These are phyloP conservation scores for Hylaea fasciaria DNA, from an alignment of 2,888 invertebrate species.

Conservation along the genomic window DNA sequence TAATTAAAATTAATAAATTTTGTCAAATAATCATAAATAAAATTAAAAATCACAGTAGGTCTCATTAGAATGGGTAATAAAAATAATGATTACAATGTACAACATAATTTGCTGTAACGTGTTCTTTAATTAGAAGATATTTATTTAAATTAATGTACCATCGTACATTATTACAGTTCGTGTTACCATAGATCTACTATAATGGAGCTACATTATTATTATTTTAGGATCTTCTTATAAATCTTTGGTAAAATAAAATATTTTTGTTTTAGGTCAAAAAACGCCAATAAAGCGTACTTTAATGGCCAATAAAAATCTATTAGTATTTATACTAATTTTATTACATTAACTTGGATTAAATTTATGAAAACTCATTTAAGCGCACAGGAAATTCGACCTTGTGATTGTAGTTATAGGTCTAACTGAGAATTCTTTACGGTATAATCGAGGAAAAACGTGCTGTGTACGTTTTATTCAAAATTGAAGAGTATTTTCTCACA, in stretches of 20 bases:
- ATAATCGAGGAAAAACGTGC: constrained; percentile 6
- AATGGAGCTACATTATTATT: no score
- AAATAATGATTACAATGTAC: no score
- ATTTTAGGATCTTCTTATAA: constrained; percentile 11
- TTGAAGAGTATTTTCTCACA: no score
- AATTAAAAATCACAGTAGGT: no score
- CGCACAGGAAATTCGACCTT: background rate
- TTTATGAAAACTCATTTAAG: background rate
- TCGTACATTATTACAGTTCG: no score
- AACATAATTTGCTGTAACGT: no score
- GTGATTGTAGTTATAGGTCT: background rate
- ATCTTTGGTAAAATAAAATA: constrained; percentile 17
- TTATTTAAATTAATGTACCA: no score
- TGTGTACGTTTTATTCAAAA: background rate
- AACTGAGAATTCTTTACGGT: constrained; percentile 5
- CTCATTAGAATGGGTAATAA: no score
- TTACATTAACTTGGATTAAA: constrained; percentile 13
- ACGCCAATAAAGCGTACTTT: constrained; percentile 49
- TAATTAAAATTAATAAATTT: no score
- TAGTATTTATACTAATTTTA: constrained; percentile 47
- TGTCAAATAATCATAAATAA: no score
- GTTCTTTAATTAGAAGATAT: no score
- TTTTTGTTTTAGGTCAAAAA: constrained; percentile 16
- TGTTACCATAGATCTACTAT: no score
- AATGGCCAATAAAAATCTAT: constrained; percentile 54